A percentile compares a stretch with the other conserved stretches of the same genome.
Evolutionary conservation across 2,797 vertebrate genomes (phyloP).

Genomic region (Margarornis squamiger): DNA sequence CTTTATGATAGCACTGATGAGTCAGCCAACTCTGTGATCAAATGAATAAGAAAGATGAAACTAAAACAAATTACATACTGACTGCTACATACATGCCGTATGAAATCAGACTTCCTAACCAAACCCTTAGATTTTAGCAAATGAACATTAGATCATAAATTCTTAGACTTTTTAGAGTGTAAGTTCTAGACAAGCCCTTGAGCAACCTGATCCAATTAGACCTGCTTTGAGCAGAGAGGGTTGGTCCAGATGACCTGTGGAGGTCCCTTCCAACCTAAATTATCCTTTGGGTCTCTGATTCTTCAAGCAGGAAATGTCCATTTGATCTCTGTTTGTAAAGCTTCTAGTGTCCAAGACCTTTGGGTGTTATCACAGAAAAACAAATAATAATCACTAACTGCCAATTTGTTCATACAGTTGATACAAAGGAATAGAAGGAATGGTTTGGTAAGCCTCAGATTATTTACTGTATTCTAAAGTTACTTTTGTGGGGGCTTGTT

Average conservation of each 20-base stretch:
- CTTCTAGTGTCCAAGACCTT: background rate
- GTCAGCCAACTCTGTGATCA: background rate
- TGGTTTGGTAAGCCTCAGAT: background rate
- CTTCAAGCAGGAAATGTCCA: background rate
- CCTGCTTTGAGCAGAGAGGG: background rate
- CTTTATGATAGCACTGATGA: background rate
- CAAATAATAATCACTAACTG: slow-evolving; percentile 21
- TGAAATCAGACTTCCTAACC: background rate
- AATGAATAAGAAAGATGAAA: background rate
- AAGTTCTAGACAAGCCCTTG: background rate
- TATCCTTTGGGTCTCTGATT: background rate
- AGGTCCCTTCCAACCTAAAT: slow-evolving; percentile 8
- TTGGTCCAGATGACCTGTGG: background rate
- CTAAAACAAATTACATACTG: background rate
- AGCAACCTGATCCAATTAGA: slow-evolving; percentile 24
- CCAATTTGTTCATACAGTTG: background rate
- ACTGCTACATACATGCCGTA: background rate
- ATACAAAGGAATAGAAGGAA: background rate
- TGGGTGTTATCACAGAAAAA: background rate
- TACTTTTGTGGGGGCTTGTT: background rate
- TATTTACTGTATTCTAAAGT: background rate
- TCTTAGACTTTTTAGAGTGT: background rate
- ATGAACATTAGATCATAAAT: slow-evolving; percentile 18
- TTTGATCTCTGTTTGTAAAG: slow-evolving; percentile 33
- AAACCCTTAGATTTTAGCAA: slow-evolving; percentile 29